Conservation (phyloP, 2,113 vertebrate species). For the Pterocles burchelli region DNA sequence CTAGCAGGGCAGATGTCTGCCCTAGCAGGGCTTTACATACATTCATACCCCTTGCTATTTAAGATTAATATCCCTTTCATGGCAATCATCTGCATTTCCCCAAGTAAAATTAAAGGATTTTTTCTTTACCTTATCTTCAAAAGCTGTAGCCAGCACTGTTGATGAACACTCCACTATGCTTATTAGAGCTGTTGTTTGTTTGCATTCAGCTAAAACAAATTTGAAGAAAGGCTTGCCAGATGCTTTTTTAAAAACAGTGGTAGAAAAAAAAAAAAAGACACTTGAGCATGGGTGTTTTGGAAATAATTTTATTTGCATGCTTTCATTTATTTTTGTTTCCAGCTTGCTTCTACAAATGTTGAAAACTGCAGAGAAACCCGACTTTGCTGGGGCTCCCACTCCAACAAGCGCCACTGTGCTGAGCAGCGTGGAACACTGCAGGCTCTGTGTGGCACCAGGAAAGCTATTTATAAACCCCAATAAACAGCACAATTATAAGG, state of each 20-base stretch:
- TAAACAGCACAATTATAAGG: accelerated
- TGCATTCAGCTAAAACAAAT: not conserved
- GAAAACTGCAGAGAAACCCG: not conserved
- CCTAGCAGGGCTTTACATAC: not conserved
- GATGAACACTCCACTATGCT: not conserved
- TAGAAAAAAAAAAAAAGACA: not conserved
- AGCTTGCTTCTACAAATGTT: not conserved
- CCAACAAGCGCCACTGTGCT: accelerated
- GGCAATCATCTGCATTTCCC: not conserved
- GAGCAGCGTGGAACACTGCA: not conserved
- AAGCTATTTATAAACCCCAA: not conserved
- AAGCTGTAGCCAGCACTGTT: not conserved
- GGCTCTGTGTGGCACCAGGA: too few species aligned
- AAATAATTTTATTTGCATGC: not conserved
- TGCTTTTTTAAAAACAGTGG: not conserved
- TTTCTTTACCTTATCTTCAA: not conserved
- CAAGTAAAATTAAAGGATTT: not conserved
- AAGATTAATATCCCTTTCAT: not conserved
- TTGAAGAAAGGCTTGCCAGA: not conserved
- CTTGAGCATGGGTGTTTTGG: not conserved
- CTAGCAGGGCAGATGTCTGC: not conserved
- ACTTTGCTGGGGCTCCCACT: not conserved
- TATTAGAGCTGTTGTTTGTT: not conserved
- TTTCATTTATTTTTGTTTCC: not conserved
- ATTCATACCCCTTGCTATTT: not conserved